Evolutionary conservation across 2,888 invertebrate genomes (phyloP).

Genomic region (Seira musarum): DNA sequence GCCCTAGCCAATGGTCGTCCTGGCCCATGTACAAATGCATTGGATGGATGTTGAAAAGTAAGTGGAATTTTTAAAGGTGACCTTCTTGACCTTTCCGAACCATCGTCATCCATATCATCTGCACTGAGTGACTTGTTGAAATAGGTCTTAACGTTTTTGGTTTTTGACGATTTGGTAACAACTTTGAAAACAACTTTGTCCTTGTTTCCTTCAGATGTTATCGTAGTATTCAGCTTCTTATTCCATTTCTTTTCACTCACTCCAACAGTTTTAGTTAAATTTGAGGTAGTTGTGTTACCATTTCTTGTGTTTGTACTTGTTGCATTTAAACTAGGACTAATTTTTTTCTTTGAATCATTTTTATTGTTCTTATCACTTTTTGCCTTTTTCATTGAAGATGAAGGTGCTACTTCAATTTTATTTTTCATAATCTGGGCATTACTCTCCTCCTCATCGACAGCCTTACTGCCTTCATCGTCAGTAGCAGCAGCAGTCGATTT

Average conservation of each 20-base stretch:
- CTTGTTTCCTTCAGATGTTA: constrained; percentile 39
- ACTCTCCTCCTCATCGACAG: neutral
- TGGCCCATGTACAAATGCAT: neutral
- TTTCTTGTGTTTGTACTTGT: constrained; percentile 25
- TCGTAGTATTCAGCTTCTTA: constrained; percentile 41
- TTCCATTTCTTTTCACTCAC: constrained; percentile 38
- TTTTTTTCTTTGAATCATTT: constrained; percentile 30
- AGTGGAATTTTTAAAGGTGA: constrained; percentile 50
- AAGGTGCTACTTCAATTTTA: constrained; percentile 35
- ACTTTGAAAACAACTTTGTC: constrained; percentile 41
- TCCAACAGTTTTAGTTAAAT: neutral
- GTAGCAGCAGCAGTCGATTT: constrained; percentile 25
- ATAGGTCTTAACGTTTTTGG: constrained; percentile 18
- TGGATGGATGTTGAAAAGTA: neutral
- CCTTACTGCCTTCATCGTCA: constrained; percentile 22
- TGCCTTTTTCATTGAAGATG: constrained; percentile 37
- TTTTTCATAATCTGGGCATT: constrained; percentile 45
- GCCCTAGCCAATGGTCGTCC: constrained; percentile 35
- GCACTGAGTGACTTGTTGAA: constrained; percentile 20
- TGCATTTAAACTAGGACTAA: constrained; percentile 46
- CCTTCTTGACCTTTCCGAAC: constrained; percentile 56
- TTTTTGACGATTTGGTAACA: constrained; percentile 35
- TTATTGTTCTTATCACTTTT: constrained; percentile 25
- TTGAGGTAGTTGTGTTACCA: constrained; percentile 24
- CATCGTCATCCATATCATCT: constrained; percentile 47